These are phyloP conservation scores for Columbina picui DNA, from an alignment of 2,113 vertebrate genomes.

Conservation along the genomic window DNA sequence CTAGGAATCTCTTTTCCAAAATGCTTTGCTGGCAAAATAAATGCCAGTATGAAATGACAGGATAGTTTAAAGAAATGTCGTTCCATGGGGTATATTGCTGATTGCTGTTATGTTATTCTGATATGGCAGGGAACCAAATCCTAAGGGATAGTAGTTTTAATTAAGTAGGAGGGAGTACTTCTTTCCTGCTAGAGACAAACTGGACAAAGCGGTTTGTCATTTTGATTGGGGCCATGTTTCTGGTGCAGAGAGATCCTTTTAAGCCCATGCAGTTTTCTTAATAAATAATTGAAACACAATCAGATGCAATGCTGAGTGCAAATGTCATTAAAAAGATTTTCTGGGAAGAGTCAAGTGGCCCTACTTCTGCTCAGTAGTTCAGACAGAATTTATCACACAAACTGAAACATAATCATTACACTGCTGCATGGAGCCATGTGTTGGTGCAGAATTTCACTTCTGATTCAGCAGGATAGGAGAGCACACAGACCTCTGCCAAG, in stretches of 20 bases:
- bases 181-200: neutral
- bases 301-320: neutral
- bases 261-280: neutral
- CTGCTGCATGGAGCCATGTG: neutral
- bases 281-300: neutral
- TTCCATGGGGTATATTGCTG: neutral
- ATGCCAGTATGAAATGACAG: neutral
- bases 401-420: neutral
- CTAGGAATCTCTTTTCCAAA: neutral
- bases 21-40: slow-evolving; percentile 1
- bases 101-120: neutral
- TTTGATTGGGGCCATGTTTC: neutral
- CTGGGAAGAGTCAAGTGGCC: neutral
- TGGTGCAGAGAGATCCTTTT: neutral
- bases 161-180: neutral
- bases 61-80: neutral
- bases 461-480: neutral
- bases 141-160: neutral
- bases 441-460: neutral
- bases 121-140: neutral
- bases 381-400: neutral
- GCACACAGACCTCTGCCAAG: neutral
- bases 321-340: neutral
- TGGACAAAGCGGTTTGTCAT: neutral
- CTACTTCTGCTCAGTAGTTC: neutral